phyloP scores from a whole-genome alignment of 2,797 vertebrate species.

The Lates japonicus region DNA sequence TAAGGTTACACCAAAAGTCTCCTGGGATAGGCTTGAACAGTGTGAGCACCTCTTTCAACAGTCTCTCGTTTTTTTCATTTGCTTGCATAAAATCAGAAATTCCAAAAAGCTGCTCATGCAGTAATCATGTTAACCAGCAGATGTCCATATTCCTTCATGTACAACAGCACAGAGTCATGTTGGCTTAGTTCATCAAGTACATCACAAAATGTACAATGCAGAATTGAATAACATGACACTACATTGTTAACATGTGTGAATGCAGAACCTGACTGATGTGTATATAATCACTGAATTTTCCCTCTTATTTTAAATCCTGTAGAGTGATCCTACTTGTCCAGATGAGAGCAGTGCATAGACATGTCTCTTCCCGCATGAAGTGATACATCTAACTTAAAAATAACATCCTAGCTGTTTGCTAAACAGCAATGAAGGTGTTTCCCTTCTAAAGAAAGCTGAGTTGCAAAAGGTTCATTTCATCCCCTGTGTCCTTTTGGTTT shows the following conservation, averaged over 20 bases:
- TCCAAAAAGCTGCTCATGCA: background rate
- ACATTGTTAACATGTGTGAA: background rate
- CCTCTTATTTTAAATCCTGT: background rate
- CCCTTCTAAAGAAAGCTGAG: background rate
- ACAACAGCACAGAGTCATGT: background rate
- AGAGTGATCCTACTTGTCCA: background rate
- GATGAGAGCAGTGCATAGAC: background rate
- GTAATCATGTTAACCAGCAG: slow-evolving; percentile 33
- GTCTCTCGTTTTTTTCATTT: background rate
- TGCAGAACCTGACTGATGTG: background rate
- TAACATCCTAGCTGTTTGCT: background rate
- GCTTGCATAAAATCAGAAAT: background rate
- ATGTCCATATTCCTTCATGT: slow-evolving; percentile 29
- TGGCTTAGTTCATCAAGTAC: background rate
- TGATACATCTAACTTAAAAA: background rate
- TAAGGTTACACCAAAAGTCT: background rate
- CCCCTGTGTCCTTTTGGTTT: background rate
- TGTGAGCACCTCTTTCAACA: background rate
- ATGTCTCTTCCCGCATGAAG: background rate
- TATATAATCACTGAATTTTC: background rate
- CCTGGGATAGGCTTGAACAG: background rate
- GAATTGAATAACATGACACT: background rate
- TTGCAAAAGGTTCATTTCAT: background rate
- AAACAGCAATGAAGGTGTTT: background rate
- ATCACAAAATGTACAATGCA: background rate